A percentile compares a stretch with the other conserved stretches of the same genome.
phyloP scores from a whole-genome alignment of 2,113 vertebrate genomes.

The Nematolebias whitei region DNA sequence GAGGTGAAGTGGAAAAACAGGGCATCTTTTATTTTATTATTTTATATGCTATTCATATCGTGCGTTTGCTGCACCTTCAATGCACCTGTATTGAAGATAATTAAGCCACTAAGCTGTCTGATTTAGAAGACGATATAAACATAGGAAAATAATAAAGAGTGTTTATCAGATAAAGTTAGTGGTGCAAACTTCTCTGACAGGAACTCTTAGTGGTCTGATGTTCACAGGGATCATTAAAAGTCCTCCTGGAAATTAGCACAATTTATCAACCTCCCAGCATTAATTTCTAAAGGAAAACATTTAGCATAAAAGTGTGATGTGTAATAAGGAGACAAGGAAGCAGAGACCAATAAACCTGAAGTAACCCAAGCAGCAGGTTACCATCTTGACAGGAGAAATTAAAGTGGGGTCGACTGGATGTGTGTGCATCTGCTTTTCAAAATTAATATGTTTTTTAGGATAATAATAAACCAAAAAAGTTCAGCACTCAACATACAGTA shows the following conservation, averaged over 20 bases:
- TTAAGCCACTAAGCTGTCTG: too few species aligned
- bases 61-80: too few species aligned
- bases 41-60: too few species aligned
- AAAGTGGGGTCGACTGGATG: constrained; percentile 39
- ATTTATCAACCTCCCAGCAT: constrained; percentile 44
- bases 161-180: neutral
- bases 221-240: constrained; percentile 35
- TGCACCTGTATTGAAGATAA: too few species aligned
- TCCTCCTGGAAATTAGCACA: constrained; percentile 17
- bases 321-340: constrained; percentile 49
- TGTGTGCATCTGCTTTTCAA: too few species aligned
- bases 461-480: too few species aligned
- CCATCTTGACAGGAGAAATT: constrained; percentile 38
- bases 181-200: constrained; percentile 6
- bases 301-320: constrained; percentile 58
- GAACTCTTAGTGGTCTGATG: constrained; percentile 13
- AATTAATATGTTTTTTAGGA: too few species aligned
- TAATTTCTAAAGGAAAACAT: constrained; percentile 54
- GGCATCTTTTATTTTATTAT: too few species aligned
- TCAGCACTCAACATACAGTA: too few species aligned
- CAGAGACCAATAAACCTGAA: constrained; percentile 64
- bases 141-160: neutral
- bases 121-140: too few species aligned
- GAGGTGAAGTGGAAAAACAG: too few species aligned
- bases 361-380: constrained; percentile 59